Evolutionary conservation across 2,113 vertebrate species (phyloP).

Genomic region (Onychostruthus taczanowskii): DNA sequence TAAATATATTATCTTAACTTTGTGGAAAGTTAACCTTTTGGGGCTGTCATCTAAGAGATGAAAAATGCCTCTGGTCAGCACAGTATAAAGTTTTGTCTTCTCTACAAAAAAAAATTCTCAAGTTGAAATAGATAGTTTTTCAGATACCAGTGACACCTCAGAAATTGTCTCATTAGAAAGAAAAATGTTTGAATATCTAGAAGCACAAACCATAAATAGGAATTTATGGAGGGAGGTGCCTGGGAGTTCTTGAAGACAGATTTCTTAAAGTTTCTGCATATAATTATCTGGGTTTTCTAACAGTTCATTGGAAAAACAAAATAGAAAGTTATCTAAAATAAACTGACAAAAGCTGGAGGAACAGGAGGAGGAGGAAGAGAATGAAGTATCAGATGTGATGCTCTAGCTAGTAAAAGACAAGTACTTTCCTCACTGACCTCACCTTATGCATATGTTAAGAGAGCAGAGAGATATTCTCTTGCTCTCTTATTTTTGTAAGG

Average conservation of each 20-base stretch:
- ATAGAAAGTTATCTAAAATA: background rate
- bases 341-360: background rate
- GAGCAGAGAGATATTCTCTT: background rate
- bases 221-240: background rate
- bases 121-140: background rate
- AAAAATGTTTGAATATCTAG: background rate
- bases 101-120: background rate
- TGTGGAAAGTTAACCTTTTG: background rate
- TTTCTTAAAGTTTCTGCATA: background rate
- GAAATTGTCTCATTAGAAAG: background rate
- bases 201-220: background rate
- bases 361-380: background rate
- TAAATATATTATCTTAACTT: background rate
- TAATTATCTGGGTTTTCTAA: background rate
- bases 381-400: background rate
- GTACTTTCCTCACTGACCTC: background rate
- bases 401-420: background rate
- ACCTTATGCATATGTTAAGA: background rate
- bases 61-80: background rate
- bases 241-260: background rate
- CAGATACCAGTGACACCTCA: background rate
- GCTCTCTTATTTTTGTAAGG: background rate
- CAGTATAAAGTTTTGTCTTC: background rate
- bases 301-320: background rate
- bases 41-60: background rate